phyloP scores from a whole-genome alignment of 2,797 vertebrate species.

The Sebastes iracundus region DNA sequence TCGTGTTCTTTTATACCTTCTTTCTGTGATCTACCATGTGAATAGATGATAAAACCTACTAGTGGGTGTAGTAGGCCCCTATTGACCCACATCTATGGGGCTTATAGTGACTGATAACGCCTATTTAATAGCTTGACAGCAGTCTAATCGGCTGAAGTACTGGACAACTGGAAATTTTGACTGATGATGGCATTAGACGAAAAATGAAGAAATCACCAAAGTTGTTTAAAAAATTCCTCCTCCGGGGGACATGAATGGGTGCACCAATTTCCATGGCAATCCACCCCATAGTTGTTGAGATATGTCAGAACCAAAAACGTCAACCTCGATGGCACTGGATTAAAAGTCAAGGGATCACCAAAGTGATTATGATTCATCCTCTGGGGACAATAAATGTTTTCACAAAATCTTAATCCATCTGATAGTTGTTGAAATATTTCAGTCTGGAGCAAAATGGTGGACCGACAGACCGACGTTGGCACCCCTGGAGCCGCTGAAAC shows the following conservation, averaged over 20 bases:
- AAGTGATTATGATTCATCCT: too few relatives aligned
- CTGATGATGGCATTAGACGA: neutral
- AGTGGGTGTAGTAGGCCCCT: too few relatives aligned
- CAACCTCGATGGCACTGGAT: neutral
- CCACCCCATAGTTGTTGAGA: neutral
- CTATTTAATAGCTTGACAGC: too few relatives aligned
- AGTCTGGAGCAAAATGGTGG: too few relatives aligned
- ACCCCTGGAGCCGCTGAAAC: neutral
- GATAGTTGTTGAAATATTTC: neutral
- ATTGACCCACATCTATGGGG: too few relatives aligned
- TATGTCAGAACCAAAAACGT: neutral
- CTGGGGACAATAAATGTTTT: neutral
- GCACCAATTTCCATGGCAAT: neutral
- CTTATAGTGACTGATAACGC: too few relatives aligned
- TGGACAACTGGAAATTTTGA: neutral
- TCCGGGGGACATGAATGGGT: neutral
- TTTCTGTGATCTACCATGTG: too few relatives aligned
- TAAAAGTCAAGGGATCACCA: neutral
- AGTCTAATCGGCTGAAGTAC: too few relatives aligned
- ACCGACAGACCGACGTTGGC: neutral
- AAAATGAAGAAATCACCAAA: neutral
- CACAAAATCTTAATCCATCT: neutral
- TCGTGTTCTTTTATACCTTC: too few relatives aligned
- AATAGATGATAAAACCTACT: too few relatives aligned
- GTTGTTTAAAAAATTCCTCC: neutral